Evolutionary conservation across 2,888 invertebrate genomes (phyloP).

Genomic region (Chromoteleia sp.): DNA sequence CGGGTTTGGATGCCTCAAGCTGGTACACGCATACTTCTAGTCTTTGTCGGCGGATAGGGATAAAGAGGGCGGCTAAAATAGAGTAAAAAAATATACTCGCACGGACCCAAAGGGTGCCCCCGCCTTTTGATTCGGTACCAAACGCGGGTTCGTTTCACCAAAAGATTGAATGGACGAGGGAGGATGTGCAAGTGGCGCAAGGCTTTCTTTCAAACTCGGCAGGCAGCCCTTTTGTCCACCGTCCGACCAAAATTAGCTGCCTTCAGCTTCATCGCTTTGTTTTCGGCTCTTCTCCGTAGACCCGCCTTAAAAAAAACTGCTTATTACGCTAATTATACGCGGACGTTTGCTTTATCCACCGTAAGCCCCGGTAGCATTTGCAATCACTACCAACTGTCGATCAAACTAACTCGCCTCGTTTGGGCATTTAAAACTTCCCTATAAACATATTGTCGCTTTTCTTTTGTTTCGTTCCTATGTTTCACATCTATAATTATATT

Average conservation of each 20-base stretch:
- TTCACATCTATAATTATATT: slow-evolving; percentile 55
- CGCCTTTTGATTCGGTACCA: slow-evolving; percentile 79
- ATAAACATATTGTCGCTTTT: slow-evolving; percentile 66
- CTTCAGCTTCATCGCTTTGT: slow-evolving; percentile 80
- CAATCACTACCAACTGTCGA: slow-evolving; percentile 82
- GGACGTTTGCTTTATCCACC: slow-evolving; percentile 70
- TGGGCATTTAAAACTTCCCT: slow-evolving; percentile 72
- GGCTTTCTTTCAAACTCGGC: slow-evolving; percentile 74
- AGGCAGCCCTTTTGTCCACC: slow-evolving; percentile 79
- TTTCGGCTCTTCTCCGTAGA: slow-evolving; percentile 78
- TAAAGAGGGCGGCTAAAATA: slow-evolving; percentile 70
- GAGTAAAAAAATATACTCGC: slow-evolving; percentile 72
- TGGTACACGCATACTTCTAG: slow-evolving; percentile 73
- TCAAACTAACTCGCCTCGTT: slow-evolving; percentile 74
- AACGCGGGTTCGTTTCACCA: slow-evolving; percentile 73
- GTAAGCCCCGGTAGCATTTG: slow-evolving; percentile 72
- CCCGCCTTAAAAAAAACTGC: slow-evolving; percentile 82
- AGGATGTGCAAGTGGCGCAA: slow-evolving; percentile 78
- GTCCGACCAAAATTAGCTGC: slow-evolving; percentile 82
- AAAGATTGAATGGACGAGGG: slow-evolving; percentile 81
- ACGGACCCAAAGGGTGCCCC: slow-evolving; percentile 79
- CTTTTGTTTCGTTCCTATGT: slow-evolving; percentile 61
- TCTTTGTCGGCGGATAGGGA: slow-evolving; percentile 76
- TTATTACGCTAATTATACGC: slow-evolving; percentile 84
- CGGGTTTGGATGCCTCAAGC: slow-evolving; percentile 65